phyloP scores from a whole-genome alignment of 2,888 invertebrate species.

The Tolmerus cingulatus region DNA sequence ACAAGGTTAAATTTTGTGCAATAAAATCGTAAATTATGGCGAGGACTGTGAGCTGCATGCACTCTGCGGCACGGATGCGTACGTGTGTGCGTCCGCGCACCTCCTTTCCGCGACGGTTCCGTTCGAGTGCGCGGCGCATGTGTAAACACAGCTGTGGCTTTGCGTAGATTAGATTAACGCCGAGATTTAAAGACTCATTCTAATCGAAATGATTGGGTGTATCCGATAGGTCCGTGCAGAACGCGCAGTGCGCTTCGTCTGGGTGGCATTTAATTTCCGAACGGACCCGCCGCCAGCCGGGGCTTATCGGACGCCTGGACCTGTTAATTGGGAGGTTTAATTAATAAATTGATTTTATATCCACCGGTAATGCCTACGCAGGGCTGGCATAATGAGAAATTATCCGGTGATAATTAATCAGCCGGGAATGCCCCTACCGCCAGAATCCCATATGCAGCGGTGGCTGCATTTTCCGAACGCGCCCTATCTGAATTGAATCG shows the following conservation, averaged over 20 bases:
- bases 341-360: constrained; percentile 1
- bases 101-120: background rate
- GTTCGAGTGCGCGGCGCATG: constrained; percentile 4
- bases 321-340: constrained; percentile 25
- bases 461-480: background rate
- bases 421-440: background rate
- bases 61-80: background rate
- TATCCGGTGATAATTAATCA: constrained; percentile 14
- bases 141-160: constrained; percentile 26
- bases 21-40: constrained; percentile 33
- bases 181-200: background rate
- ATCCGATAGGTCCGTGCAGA: background rate
- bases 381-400: background rate
- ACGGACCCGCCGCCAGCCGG: background rate
- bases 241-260: background rate
- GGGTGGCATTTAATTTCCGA: constrained; percentile 15
- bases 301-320: constrained; percentile 8
- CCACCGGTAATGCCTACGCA: background rate
- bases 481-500: background rate
- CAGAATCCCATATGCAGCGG: background rate
- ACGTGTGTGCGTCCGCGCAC: constrained; percentile 16
- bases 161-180: constrained; percentile 30
- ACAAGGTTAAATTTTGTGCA: constrained; percentile 33
- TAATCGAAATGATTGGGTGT: constrained; percentile 23
- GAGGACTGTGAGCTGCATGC: background rate